phyloP scores from a whole-genome alignment of 2,113 vertebrate genomes.

The Syngnathus scovelli region DNA sequence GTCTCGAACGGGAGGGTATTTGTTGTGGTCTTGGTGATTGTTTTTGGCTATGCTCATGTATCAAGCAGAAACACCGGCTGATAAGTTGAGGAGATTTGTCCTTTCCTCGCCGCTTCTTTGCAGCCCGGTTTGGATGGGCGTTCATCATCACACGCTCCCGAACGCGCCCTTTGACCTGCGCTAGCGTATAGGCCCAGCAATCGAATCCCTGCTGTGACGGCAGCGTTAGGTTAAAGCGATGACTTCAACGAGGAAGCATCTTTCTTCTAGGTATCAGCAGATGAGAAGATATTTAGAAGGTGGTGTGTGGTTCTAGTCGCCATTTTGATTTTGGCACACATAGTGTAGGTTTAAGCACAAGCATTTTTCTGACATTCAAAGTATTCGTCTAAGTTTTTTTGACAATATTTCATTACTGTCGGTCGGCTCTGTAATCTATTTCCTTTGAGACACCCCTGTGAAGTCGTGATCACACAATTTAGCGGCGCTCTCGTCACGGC shows the following conservation, averaged over 20 bases:
- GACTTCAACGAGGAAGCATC: neutral
- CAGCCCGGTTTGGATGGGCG: neutral
- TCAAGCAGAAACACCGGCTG: slow-evolving; percentile 17
- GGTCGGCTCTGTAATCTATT: slow-evolving; percentile 64
- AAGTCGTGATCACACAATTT: slow-evolving; percentile 67
- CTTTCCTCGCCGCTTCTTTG: neutral
- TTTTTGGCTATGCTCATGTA: slow-evolving; percentile 8
- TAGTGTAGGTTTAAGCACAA: neutral
- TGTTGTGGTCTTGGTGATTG: slow-evolving; percentile 14
- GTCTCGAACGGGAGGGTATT: neutral
- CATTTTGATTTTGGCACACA: neutral
- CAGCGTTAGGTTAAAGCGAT: neutral
- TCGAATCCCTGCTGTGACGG: neutral
- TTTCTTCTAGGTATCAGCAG: slow-evolving; percentile 1
- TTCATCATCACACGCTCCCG: slow-evolving; percentile 5
- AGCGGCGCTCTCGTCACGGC: slow-evolving; percentile 50
- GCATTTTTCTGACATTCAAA: slow-evolving; percentile 42
- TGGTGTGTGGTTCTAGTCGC: too few species aligned
- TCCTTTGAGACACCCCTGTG: slow-evolving; percentile 65
- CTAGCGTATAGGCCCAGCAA: neutral
- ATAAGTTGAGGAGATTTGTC: slow-evolving; percentile 26
- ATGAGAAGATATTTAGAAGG: neutral
- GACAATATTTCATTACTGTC: slow-evolving; percentile 64
- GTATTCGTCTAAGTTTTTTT: slow-evolving; percentile 54
- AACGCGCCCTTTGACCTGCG: neutral